Conservation (phyloP, 2,113 vertebrate species). For the Engystomops pustulosus region DNA sequence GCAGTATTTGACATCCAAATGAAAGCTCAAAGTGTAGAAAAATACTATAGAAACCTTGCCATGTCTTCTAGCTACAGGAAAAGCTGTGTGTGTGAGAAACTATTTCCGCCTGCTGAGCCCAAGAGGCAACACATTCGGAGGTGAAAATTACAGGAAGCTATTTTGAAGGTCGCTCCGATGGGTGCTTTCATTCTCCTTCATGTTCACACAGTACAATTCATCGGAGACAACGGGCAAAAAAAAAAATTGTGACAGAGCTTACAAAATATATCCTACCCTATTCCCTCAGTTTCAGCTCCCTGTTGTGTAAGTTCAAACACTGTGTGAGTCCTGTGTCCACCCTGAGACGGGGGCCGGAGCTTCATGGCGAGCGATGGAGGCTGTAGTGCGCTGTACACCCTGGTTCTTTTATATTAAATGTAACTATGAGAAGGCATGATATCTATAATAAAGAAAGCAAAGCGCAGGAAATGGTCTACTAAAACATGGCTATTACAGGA, state of each 20-base stretch:
- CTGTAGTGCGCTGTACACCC: neutral
- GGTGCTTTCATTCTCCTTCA: constrained; percentile 38
- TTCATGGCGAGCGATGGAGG: neutral
- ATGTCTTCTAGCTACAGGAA: constrained; percentile 38
- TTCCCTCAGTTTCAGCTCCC: constrained; percentile 38
- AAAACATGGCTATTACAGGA: constrained; percentile 19
- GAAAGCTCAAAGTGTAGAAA: constrained; percentile 35
- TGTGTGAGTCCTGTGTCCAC: neutral
- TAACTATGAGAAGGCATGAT: neutral
- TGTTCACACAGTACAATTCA: constrained; percentile 30
- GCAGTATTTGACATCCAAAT: constrained; percentile 35
- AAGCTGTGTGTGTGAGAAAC: constrained; percentile 16
- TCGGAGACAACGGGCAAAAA: neutral
- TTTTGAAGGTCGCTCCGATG: constrained; percentile 49
- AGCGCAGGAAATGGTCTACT: constrained; percentile 3
- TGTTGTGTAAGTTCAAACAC: constrained; percentile 20
- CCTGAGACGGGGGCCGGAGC: neutral
- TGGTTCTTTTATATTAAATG: neutral
- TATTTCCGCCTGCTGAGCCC: constrained; percentile 40
- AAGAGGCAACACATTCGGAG: constrained; percentile 51
- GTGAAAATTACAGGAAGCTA: constrained; percentile 50
- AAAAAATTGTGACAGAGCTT: constrained; percentile 33
- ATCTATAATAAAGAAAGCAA: neutral
- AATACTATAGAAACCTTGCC: neutral
- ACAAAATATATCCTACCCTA: constrained; percentile 16